Evolutionary conservation across 2,888 invertebrate species (phyloP).

Genomic region (Pachydiplax longipennis): DNA sequence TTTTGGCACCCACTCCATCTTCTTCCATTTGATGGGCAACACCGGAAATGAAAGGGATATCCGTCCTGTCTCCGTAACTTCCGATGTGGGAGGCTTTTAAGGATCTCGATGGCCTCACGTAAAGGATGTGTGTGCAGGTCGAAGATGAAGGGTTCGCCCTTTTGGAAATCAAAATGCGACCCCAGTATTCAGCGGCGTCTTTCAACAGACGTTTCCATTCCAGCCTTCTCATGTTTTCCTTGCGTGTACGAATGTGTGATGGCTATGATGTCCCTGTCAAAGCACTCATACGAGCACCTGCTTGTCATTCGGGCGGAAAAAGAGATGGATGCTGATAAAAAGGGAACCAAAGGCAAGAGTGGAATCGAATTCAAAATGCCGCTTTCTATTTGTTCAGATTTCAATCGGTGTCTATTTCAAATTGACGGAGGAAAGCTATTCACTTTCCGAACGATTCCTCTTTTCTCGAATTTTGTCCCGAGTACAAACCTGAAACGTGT

Average conservation of each 20-base stretch:
- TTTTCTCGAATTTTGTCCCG: no score
- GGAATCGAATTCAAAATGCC: neutral
- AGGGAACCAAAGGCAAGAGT: neutral
- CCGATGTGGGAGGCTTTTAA: neutral
- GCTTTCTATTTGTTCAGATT: neutral
- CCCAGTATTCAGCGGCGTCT: neutral
- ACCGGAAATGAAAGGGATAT: neutral
- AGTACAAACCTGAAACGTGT: no score
- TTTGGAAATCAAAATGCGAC: neutral
- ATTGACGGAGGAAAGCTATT: no score
- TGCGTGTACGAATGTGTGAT: neutral
- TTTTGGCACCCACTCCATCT: neutral
- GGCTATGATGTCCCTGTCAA: neutral
- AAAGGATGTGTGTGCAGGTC: neutral
- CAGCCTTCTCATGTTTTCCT: neutral
- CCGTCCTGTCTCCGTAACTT: neutral
- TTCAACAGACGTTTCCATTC: neutral
- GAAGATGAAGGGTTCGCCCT: neutral
- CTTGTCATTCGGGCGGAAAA: neutral
- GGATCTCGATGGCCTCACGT: neutral
- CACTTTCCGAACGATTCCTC: no score
- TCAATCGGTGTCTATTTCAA: no score
- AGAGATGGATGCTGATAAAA: neutral
- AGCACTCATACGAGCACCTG: neutral
- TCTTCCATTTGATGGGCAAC: neutral